These are phyloP conservation scores for Ranitomeya imitator DNA, from an alignment of 2,113 vertebrate species.

Conservation along the genomic window DNA sequence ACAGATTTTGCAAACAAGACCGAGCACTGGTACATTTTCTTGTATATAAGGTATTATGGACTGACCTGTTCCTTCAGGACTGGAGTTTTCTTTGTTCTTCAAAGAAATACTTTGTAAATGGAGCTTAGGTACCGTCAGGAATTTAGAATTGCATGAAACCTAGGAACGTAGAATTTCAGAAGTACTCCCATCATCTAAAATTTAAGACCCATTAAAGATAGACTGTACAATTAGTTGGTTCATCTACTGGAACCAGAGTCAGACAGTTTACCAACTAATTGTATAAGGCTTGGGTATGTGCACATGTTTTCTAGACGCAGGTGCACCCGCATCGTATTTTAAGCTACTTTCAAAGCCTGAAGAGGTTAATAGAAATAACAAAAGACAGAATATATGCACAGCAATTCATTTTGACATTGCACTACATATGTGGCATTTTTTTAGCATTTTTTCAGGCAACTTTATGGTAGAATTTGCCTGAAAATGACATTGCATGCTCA, in stretches of 20 bases:
- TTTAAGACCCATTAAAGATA: background rate
- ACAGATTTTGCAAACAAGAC: slow-evolving; percentile 60
- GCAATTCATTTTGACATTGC: no score
- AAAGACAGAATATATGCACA: no score
- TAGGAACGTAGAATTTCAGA: fast-evolving
- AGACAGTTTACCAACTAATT: background rate
- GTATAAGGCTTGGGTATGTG: background rate
- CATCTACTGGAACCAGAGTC: slow-evolving; percentile 31
- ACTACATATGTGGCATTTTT: no score
- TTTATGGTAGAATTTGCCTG: no score
- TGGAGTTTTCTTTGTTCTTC: slow-evolving; percentile 23
- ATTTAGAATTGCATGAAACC: background rate
- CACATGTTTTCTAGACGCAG: no score
- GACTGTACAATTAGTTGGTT: slow-evolving; percentile 34
- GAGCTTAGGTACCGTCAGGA: background rate
- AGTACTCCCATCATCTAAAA: fast-evolving
- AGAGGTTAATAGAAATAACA: no score
- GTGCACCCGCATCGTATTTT: no score
- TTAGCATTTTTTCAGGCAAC: no score
- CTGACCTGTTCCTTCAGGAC: slow-evolving; percentile 48
- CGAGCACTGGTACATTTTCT: slow-evolving; percentile 55
- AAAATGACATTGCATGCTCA: no score
- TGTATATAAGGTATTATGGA: slow-evolving; percentile 31
- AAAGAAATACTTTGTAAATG: background rate
- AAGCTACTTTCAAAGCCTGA: no score